phyloP scores from a whole-genome alignment of 2,113 vertebrate species.

The Pyrgilauda ruficollis region DNA sequence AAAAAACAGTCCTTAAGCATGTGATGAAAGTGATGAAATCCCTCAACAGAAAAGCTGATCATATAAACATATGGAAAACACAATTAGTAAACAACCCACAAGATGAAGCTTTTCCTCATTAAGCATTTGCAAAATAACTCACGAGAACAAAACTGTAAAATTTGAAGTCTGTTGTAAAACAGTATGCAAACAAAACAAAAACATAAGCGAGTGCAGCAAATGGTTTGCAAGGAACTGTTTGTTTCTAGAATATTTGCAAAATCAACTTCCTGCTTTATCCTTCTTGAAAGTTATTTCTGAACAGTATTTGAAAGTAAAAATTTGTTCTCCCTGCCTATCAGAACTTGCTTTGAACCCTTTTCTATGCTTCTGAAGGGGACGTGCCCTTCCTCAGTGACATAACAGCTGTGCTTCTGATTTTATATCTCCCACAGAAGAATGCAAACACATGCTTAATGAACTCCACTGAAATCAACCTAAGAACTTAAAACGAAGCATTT shows the following conservation, averaged over 20 bases:
- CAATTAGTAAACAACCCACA: neutral
- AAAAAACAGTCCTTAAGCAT: neutral
- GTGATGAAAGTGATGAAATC: neutral
- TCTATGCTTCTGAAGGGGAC: neutral
- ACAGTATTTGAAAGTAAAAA: neutral
- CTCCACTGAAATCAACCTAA: neutral
- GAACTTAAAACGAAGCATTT: neutral
- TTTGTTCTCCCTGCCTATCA: neutral
- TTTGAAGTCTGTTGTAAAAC: neutral
- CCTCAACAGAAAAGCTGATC: neutral
- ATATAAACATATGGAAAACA: slow-evolving; percentile 18
- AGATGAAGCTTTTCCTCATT: neutral
- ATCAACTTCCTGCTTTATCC: neutral
- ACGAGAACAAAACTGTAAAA: slow-evolving; percentile 2
- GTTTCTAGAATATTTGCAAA: neutral
- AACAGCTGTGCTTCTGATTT: neutral
- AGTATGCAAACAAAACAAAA: slow-evolving; percentile 8
- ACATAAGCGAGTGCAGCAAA: neutral
- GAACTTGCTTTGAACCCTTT: neutral
- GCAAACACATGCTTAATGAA: neutral
- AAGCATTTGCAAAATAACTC: neutral
- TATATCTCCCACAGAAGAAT: neutral
- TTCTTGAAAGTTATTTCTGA: neutral
- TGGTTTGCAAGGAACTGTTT: neutral
- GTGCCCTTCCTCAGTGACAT: neutral